These are phyloP conservation scores for Cyanoliseus patagonus DNA, from an alignment of 2,113 vertebrate species.

Conservation along the genomic window DNA sequence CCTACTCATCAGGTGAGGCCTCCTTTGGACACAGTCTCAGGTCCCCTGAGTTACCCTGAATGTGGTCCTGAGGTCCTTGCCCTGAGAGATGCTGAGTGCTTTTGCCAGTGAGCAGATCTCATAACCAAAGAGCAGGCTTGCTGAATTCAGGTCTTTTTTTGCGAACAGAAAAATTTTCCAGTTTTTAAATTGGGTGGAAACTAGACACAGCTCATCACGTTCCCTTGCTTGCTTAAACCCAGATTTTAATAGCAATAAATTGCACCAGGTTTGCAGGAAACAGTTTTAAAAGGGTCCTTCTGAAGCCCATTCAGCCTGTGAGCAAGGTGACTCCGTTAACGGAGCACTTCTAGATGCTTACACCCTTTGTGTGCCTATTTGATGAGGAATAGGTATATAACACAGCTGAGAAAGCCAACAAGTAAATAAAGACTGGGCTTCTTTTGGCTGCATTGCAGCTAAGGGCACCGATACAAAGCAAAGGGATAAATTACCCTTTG, in stretches of 20 bases:
- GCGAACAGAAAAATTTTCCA: neutral
- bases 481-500: neutral
- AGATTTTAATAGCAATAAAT: neutral
- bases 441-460: neutral
- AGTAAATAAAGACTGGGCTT: neutral
- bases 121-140: neutral
- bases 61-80: neutral
- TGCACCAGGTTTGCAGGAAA: neutral
- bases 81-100: neutral
- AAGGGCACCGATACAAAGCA: neutral
- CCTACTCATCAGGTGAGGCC: slow-evolving; percentile 13
- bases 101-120: neutral
- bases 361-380: neutral
- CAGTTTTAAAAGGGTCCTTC: neutral
- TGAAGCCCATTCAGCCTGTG: neutral
- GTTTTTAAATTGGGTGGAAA: neutral
- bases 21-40: neutral
- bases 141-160: neutral
- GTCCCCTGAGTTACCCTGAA: neutral
- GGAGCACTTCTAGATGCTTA: neutral
- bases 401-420: neutral
- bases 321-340: neutral
- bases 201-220: neutral
- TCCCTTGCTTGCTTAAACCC: neutral
- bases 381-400: neutral